A percentile compares a stretch with the other conserved stretches of the same genome.
Evolutionary conservation across 1,140 invertebrate species (phyloP).

Genomic region (Danaus plexippus): DNA sequence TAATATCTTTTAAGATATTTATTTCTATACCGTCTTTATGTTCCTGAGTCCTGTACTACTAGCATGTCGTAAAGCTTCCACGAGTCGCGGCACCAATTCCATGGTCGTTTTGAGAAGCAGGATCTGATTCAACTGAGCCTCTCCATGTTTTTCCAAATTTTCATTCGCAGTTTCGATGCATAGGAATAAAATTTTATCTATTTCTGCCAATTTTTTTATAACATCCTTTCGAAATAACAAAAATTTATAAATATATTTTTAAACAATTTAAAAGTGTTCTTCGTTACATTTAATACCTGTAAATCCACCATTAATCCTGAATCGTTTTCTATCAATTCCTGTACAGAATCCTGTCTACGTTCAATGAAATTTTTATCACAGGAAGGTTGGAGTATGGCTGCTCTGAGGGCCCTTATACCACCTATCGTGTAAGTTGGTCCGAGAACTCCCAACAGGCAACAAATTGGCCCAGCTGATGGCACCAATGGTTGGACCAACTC

Average conservation of each 20-base stretch:
- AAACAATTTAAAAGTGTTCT: background rate
- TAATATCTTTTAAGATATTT: too few species aligned
- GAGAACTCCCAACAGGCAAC: constrained; percentile 80
- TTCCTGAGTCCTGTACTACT: constrained; percentile 75
- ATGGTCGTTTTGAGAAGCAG: constrained; percentile 85
- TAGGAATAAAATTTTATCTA: constrained; percentile 72
- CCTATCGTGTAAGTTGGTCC: constrained; percentile 85
- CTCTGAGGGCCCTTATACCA: constrained; percentile 82
- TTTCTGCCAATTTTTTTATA: constrained; percentile 63
- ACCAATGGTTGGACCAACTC: constrained; percentile 77
- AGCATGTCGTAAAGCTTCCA: constrained; percentile 73
- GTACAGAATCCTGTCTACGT: constrained; percentile 79
- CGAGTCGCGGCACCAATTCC: constrained; percentile 78
- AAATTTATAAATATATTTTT: background rate
- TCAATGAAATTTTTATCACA: constrained; percentile 77
- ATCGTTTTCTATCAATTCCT: constrained; percentile 80
- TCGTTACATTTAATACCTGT: constrained; percentile 39
- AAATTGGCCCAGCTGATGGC: constrained; percentile 50
- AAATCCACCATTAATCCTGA: constrained; percentile 73
- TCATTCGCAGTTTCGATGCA: constrained; percentile 72
- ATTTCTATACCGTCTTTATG: constrained; percentile 72
- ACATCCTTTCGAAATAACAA: constrained; percentile 40
- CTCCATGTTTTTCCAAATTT: constrained; percentile 73
- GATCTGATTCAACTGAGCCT: constrained; percentile 85
- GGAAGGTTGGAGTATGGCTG: constrained; percentile 87